Base-by-base conservation (phyloP, 2,797 vertebrate species). In the Gorsachius magnificus region DNA sequence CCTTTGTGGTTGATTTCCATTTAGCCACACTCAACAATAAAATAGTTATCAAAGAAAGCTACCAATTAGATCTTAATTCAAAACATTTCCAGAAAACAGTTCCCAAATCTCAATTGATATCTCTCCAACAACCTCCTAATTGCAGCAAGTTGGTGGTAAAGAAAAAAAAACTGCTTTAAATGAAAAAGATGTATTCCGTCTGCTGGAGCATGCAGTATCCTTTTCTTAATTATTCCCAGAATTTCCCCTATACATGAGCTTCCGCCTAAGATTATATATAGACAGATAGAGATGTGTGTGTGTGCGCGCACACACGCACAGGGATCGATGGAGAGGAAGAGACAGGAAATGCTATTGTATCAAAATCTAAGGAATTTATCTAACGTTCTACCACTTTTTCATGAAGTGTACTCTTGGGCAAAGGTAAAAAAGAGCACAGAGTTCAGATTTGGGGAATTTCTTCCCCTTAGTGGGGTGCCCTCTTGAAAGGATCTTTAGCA, bases 41-140 rank as follows among this genome's bases (percentile, higher is more conserved):
- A 98, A 97, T 56, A 95, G 94, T 97, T 98, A 97, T 98, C 97
- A 98, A 98, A 98, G 97, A 97, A 98, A 97, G 95, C 96, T 97
- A 97, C 97, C 97, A 98, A 97, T 98, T 96, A 93, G 96, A 95
- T 97, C 97, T 97, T 98, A 98, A 98, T 98, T 98, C 92, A 97
- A 98, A 98, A 97, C 98, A 98, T 97, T 97, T 98, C 93, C 96
- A 92, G 71, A 94, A 97, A 98, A 94, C 91, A 94, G 94, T 93
- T 96, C 96, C 38, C 95, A 97, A 97, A 97, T 97, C 97, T 96
- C 96, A 94, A 96, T 89, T 97, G 97, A 97, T 97, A 97, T 97
- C 95, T 95, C 96, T 97, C 96, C 96, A 97, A 91, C 96, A 97
- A 90, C 95, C 94, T 95, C 87, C 93, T 98, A 98, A 98, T 97